Base-by-base conservation (phyloP, 2,888 invertebrate genomes). In the Escarpia spicata region DNA sequence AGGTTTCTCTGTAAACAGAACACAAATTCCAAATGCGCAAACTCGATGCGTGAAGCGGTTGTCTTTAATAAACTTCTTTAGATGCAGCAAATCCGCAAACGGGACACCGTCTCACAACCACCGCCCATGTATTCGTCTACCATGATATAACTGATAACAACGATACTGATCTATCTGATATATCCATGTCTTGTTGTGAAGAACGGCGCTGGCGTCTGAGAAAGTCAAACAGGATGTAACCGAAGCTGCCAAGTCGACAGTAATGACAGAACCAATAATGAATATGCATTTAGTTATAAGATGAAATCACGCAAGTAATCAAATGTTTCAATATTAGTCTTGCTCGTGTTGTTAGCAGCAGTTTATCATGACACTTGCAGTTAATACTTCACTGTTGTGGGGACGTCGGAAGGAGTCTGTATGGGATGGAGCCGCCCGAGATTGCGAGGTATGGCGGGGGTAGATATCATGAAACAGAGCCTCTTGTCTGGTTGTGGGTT, bases 211-310 rank as follows among this genome's bases (percentile, higher is more conserved):
- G 9, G 52, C 52, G 15, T 75, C 75, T 26, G n/a, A 75, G 75
- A 75, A 75, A 75, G 26, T 75, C 6, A 75, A 26, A 75, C 75
- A 12, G 75, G 2, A 26, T 26, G 75, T 75, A 75, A 75, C 75
- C 19, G 75, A 75, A 75, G n/a, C 75, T 26, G 75, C 75, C 75
- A 75, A 75, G 75, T 75, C 75, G n/a, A n/a, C n/a, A 0, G 75
- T n/a, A 6, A 6, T 75, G 75, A 75, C 6, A n/a, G 75, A 75
- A 26, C 19, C 26, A 19, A 6, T 26, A 26, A n/a, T 26, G 75
- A 26, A 75, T 75, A 75, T 75, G 75, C 75, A 75, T 75, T 75
- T 75, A 75, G 75, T 75, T 75, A 75, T 75, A 75, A 15, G 75
- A 75, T n/a, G 19, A 26, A 75, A 75, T 75, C 75, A 75, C 75